phyloP scores from a whole-genome alignment of 2,113 vertebrate genomes.

The Philantomba maxwellii region DNA sequence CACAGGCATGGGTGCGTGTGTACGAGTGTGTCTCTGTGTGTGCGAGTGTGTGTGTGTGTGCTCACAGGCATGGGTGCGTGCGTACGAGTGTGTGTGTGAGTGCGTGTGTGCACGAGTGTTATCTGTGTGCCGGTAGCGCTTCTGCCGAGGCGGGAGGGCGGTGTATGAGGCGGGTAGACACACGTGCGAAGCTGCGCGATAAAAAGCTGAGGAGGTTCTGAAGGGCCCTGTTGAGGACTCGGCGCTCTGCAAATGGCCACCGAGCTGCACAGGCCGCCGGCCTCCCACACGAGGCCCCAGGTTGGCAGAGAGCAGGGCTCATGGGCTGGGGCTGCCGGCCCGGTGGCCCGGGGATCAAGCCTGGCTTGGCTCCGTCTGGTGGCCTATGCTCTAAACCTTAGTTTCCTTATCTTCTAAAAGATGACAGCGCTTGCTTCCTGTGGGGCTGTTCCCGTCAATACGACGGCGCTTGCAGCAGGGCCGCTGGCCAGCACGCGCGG shows the following conservation, averaged over 20 bases:
- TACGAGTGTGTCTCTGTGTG: no score
- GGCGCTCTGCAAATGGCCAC: background rate
- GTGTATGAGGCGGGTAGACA: background rate
- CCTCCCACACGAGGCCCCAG: background rate
- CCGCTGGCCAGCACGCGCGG: accelerated
- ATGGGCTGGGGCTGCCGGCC: background rate
- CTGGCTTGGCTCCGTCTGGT: background rate
- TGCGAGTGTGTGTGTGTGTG: accelerated
- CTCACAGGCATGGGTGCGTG: accelerated
- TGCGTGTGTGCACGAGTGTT: accelerated
- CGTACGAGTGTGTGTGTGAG: accelerated
- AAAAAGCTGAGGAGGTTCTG: background rate
- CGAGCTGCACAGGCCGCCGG: no score
- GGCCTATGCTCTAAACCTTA: background rate
- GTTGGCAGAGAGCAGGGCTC: background rate
- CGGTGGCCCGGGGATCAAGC: background rate
- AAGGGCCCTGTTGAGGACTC: background rate
- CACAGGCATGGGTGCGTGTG: no score
- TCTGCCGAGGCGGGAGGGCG: background rate
- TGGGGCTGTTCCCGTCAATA: background rate
- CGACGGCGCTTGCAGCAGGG: accelerated
- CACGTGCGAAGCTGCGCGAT: background rate
- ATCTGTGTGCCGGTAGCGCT: background rate
- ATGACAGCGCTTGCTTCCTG: accelerated
- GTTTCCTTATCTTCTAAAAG: background rate